Base-by-base conservation (phyloP, 2,888 invertebrate genomes). In the Mesochorus sp. region DNA sequence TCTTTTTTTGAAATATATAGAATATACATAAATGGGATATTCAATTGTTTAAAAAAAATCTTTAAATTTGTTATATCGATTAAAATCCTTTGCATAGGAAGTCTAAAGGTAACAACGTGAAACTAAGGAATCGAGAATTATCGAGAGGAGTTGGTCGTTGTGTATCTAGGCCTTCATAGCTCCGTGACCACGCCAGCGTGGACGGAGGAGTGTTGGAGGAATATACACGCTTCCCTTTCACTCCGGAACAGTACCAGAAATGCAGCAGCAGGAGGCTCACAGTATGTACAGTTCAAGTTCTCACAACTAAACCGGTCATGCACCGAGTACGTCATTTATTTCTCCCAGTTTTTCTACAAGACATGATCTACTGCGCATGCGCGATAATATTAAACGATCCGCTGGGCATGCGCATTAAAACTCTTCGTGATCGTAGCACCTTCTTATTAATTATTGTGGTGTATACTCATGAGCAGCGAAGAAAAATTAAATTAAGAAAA, bases 201-300 rank as follows among this genome's bases (percentile, higher is more conserved):
- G 72, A 57, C 68, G 61, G 37, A 31, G 67, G 34, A 55, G 66
- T 72, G 59, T 67, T 61, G n/a, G 42, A 42, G 19, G 66, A 61
- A 61, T 61, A 67, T 57, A 66, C 78, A 42, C 76, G 68, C 80
- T 82, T 83, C 81, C 84, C 84, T 84, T 84, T 84, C 84, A 84
- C 83, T 83, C 49, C 73, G 51, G 55, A 68, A 66, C 51, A 76
- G 66, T 72, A 66, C 75, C 39, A 62, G 73, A 68, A 78, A 68
- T 24, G 12, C 73, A 34, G 42, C 47, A 55, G 26, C 55, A 12
- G 42, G 24, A 70, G 21, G 19, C 37, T 21, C 14, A 19, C n/a
- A n/a, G n/a, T n/a, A n/a, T n/a, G 8, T 59, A 71, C 51, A 61
- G 61, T 71, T 37, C 39, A 21, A 49, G 28, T 26, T 17, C 51